Evolutionary conservation across 2,797 vertebrate species (phyloP), one percentile per base, ranked within the genome.

Genomic region (Valencia hispanica): DNA sequence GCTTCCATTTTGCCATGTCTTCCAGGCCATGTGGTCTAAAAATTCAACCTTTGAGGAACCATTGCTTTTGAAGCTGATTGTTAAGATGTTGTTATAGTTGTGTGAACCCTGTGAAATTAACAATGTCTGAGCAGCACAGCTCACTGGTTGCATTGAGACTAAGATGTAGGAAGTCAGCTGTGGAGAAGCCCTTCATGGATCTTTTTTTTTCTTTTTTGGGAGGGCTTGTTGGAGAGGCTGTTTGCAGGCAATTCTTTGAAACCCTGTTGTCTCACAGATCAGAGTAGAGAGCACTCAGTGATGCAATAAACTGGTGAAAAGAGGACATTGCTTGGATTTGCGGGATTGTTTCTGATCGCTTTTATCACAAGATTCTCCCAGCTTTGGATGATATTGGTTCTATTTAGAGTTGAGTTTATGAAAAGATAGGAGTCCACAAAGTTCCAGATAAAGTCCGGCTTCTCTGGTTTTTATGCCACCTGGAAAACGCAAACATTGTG

Each of bases 141-240:
- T 86, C 87, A 39, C 50, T 88, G 88, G 87, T 85, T 88, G 68
- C 84, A 92, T 83, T 90, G 79, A 89, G 83, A 81, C 61, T 51
- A 86, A 86, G 83, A 89, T 76, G 82, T 78, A 84, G 90, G 84
- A 90, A 87, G 87, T 88, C 84, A 82, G 83, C 87, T 89, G 88
- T 91, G 90, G 78, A 85, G 85, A 87, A 91, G 89, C 87, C 86
- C 77, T 90, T 85, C 77, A 81, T 81, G 85, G 57, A 17, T 81
- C 79, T 74, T 90, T 65, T 32, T 8, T 61, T 22, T 61, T 63
- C 20, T 63, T 36, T 66, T 66, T 41, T 14, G 9, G 61, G 20
- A 3, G 20, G 34, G 36, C 84, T 81, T 78, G 83, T 80, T 68
- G 77, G 17, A 80, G 61, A 77, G 80, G 73, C 41, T 75, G 74